phyloP scores from a whole-genome alignment of 2,797 vertebrate genomes.

The Liasis olivaceus region DNA sequence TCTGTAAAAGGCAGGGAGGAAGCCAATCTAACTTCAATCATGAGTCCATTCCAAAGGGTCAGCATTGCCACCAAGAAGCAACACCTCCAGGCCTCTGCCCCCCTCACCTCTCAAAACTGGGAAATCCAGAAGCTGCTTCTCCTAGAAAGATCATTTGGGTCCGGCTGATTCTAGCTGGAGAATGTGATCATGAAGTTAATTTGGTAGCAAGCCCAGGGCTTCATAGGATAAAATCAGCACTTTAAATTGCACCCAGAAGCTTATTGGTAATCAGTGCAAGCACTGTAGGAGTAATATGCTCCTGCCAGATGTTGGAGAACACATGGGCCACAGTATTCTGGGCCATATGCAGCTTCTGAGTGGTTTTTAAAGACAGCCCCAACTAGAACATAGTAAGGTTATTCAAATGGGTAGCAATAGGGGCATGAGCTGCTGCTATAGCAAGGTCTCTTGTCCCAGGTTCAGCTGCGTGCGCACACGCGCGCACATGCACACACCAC shows the following conservation, averaged over 20 bases:
- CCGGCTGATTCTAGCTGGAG: neutral
- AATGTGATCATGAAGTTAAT: neutral
- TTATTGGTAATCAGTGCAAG: neutral
- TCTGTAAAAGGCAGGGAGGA: neutral
- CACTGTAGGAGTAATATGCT: neutral
- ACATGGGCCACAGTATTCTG: neutral
- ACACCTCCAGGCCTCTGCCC: neutral
- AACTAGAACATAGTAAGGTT: neutral
- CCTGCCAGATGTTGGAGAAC: neutral
- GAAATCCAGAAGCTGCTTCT: neutral
- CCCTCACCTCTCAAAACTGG: neutral
- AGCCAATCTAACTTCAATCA: neutral
- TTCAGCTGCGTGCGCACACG: neutral
- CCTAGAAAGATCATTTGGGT: neutral
- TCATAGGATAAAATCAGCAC: neutral
- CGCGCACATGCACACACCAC: accelerated
- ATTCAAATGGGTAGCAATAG: neutral
- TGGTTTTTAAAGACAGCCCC: neutral
- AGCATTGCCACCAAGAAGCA: neutral
- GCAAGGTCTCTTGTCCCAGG: neutral
- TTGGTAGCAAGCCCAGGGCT: neutral
- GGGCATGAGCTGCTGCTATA: neutral
- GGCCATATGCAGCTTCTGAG: neutral
- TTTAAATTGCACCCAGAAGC: neutral
- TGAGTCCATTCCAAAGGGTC: neutral